Evolutionary conservation across 2,797 vertebrate species (phyloP).

Genomic region (Rhinophrynus dorsalis): DNA sequence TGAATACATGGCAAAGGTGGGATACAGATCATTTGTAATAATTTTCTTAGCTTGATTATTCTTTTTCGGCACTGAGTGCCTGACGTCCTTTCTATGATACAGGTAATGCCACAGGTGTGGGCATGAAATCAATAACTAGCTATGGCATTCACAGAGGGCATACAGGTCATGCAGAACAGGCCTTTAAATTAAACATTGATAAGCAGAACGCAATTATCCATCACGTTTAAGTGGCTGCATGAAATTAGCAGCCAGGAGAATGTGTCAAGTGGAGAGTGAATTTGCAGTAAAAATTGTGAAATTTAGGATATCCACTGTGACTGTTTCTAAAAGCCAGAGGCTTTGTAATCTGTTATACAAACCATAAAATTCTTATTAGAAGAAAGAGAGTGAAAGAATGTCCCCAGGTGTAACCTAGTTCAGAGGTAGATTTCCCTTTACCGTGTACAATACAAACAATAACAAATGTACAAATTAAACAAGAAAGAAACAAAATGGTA

Average conservation of each 20-base stretch:
- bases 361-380: conserved; percentile 54
- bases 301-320: conserved; percentile 49
- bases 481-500: background rate
- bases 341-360: conserved; percentile 40
- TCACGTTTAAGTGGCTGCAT: conserved; percentile 63
- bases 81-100: conserved; percentile 61
- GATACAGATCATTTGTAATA: conserved; percentile 69
- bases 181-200: conserved; percentile 68
- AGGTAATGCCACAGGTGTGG: conserved; percentile 73
- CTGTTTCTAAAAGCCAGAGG: conserved; percentile 44
- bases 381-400: conserved; percentile 11
- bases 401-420: conserved; percentile 39
- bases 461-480: background rate
- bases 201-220: conserved; percentile 66
- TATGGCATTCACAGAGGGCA: conserved; percentile 67
- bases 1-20: conserved; percentile 70
- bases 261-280: conserved; percentile 55
- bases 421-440: background rate
- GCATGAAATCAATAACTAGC: conserved; percentile 71
- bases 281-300: conserved; percentile 56
- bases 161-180: conserved; percentile 68
- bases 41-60: conserved; percentile 72
- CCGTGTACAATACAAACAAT: background rate
- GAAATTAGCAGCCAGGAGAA: conserved; percentile 66
- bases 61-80: conserved; percentile 67